Base-by-base conservation (phyloP, 2,113 vertebrate genomes). In the Entelurus aequoreus region DNA sequence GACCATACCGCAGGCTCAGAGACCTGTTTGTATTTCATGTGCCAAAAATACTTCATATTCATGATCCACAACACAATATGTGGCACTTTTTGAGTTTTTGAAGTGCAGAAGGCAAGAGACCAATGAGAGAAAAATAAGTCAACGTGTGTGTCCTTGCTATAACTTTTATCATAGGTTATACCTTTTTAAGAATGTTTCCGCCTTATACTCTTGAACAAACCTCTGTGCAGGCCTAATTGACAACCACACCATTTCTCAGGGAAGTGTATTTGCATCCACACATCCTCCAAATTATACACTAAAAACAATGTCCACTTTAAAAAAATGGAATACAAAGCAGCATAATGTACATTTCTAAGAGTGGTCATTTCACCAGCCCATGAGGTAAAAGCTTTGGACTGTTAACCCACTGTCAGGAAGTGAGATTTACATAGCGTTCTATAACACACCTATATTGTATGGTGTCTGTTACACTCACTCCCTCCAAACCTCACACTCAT, bases 151-250 rank as follows among this genome's bases (percentile, higher is more conserved):
- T 65, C 37, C 60, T 54, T 69, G 84, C 81, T 79, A 48, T 7
- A 57, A 87, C 86, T 82, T 69, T 87, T 72, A 82, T 50, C 49
- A 67, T 65, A 61, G 28, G 28, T 28, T 28, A 28, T 63, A 66
- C 67, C 80, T 28, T 6, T 69, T 76, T 75, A 79, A 84, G 87
- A 84, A 69, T 88, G 84, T 84, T 84, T 88, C 82, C 76, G 82
- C 86, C 71, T 51, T 55, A 11, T 0, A 69, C 71, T 82, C 70
- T 35, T 68, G 77, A 75, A 74, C 74, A 58, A 83, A 75, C 67
- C 81, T 79, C 78, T 85, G 75, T 61, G 56, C 78, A 80, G 68
- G 62, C 69, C 65, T 65, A 87, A 87, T 88, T 87, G 75, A 90
- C 86, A 88, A 79, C 78, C 72, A 86, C 65, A 75, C 54, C 65